Conservation (phyloP, 2,888 invertebrate species). For the Eilema caniola region DNA sequence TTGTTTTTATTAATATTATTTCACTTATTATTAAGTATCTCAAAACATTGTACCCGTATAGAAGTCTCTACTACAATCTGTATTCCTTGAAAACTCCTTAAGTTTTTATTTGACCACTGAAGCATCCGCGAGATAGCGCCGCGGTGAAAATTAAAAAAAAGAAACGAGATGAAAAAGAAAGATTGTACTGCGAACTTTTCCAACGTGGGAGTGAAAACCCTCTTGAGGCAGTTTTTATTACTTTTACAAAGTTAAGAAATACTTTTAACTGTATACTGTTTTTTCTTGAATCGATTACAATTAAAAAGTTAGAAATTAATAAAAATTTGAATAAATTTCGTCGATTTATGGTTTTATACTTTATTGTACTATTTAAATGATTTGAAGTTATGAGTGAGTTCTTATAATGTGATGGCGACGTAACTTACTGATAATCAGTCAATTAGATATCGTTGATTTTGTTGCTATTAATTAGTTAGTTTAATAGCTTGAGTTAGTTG, state of each 20-base stretch:
- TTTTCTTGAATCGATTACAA: conserved; percentile 58
- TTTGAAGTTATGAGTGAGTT: neutral
- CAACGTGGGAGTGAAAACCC: conserved; percentile 49
- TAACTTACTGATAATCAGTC: neutral
- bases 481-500: neutral
- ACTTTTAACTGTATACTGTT: conserved; percentile 48
- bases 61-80: conserved; percentile 45
- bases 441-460: neutral
- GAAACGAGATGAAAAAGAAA: conserved; percentile 64
- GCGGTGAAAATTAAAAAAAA: conserved; percentile 85
- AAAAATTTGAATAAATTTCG: conserved; percentile 31
- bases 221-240: conserved; percentile 57
- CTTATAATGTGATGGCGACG: neutral
- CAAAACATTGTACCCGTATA: neutral
- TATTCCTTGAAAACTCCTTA: conserved; percentile 81
- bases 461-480: neutral
- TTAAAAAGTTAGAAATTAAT: conserved; percentile 54
- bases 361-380: neutral
- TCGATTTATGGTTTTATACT: conserved; percentile 3
- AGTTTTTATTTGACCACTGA: conserved; percentile 88
- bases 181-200: conserved; percentile 62
- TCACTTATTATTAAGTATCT: neutral
- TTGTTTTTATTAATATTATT: too few species aligned
- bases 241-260: conserved; percentile 54
- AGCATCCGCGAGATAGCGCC: conserved; percentile 86